These are phyloP conservation scores for Teleogryllus occipitalis DNA, from an alignment of 1,140 invertebrate species.

Conservation along the genomic window DNA sequence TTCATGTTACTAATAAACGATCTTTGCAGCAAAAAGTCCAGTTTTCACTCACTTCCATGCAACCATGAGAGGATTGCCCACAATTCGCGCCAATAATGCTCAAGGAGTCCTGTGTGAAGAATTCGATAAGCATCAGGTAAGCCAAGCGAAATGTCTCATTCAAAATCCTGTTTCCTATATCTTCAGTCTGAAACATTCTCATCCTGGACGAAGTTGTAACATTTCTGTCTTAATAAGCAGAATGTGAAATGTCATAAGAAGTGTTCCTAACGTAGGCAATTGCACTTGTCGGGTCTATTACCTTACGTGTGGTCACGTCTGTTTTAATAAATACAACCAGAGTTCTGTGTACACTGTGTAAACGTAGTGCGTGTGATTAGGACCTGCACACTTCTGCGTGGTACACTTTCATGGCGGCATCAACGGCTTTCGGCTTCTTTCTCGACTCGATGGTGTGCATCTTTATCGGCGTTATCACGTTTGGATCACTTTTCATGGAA, in stretches of 20 bases:
- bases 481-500: neutral
- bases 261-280: too few relatives aligned
- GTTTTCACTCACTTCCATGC: conserved; percentile 46
- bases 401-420: conserved; percentile 49
- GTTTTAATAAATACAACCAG: too few relatives aligned
- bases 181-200: too few relatives aligned
- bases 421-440: conserved; percentile 43
- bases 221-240: too few relatives aligned
- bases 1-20: too few relatives aligned
- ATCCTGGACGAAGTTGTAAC: too few relatives aligned
- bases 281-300: too few relatives aligned
- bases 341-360: too few relatives aligned
- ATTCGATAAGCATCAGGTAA: conserved; percentile 34
- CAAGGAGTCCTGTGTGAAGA: conserved; percentile 26
- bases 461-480: conserved; percentile 25
- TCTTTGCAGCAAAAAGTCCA: conserved; percentile 35
- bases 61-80: conserved; percentile 42
- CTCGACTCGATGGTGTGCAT: conserved; percentile 30
- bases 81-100: conserved; percentile 40
- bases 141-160: too few relatives aligned
- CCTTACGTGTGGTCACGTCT: too few relatives aligned
- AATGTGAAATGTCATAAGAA: too few relatives aligned
- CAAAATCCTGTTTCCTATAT: too few relatives aligned
- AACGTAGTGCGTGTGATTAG: conserved; percentile 8
- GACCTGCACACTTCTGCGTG: conserved; percentile 55